phyloP scores from a whole-genome alignment of 2,888 invertebrate species.

The Papilio protenor region DNA sequence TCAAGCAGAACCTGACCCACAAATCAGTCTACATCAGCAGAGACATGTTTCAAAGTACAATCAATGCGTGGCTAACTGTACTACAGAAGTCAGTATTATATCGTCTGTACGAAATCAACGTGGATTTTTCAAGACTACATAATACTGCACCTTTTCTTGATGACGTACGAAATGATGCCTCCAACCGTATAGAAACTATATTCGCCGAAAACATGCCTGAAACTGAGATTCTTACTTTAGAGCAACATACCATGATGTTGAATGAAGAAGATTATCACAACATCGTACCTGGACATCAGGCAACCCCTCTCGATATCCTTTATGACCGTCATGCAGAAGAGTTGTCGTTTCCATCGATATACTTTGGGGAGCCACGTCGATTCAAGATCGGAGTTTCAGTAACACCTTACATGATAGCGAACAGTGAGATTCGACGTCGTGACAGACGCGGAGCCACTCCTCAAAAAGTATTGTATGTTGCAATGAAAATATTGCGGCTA shows the following conservation, averaged over 20 bases:
- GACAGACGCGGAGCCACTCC: slow-evolving; percentile 59
- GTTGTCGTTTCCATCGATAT: slow-evolving; percentile 66
- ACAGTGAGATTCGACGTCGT: slow-evolving; percentile 59
- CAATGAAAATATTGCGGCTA: slow-evolving; percentile 54
- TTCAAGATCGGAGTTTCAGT: slow-evolving; percentile 55
- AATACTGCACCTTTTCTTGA: slow-evolving; percentile 47
- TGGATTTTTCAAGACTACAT: slow-evolving; percentile 54
- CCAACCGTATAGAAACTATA: slow-evolving; percentile 53
- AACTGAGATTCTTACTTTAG: neutral
- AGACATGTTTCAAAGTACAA: slow-evolving; percentile 53
- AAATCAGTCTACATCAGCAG: slow-evolving; percentile 56
- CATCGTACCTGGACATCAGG: slow-evolving; percentile 56
- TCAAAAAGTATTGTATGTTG: slow-evolving; percentile 56
- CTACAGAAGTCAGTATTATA: slow-evolving; percentile 53
- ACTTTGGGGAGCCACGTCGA: slow-evolving; percentile 57
- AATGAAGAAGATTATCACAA: slow-evolving; percentile 21
- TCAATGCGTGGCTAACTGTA: slow-evolving; percentile 54
- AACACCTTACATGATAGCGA: slow-evolving; percentile 61
- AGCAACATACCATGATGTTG: neutral
- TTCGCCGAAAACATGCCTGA: slow-evolving; percentile 43
- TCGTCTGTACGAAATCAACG: slow-evolving; percentile 55
- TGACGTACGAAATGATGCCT: slow-evolving; percentile 49
- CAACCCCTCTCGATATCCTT: slow-evolving; percentile 54
- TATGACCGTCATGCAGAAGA: slow-evolving; percentile 67
- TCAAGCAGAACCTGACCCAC: slow-evolving; percentile 56